These are phyloP conservation scores for Congeria kusceri DNA, from an alignment of 2,888 invertebrate genomes.

Conservation along the genomic window DNA sequence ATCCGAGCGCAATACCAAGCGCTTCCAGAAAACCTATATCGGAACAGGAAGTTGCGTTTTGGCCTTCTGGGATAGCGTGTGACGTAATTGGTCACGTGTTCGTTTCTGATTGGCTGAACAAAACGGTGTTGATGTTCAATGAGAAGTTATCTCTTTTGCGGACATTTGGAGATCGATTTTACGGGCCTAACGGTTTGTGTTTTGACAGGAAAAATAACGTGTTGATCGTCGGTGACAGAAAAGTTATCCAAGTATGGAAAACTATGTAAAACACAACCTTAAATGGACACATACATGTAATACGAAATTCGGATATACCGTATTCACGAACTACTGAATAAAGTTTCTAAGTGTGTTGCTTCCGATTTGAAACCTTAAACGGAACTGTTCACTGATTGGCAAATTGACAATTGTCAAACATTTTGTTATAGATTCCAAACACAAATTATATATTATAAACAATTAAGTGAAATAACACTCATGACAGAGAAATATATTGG, in stretches of 20 bases:
- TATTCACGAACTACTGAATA: too few relatives aligned
- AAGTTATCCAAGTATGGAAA: not conserved
- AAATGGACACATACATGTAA: too few relatives aligned
- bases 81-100: slow-evolving; percentile 3
- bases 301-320: too few relatives aligned
- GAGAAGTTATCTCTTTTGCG: not conserved
- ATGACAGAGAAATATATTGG: too few relatives aligned
- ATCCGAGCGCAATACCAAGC: not conserved
- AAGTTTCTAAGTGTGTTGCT: too few relatives aligned
- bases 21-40: not conserved
- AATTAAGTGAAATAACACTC: too few relatives aligned
- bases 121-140: slow-evolving; percentile 1
- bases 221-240: not conserved
- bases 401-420: too few relatives aligned
- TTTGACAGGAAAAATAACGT: not conserved
- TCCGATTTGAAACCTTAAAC: too few relatives aligned
- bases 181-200: not conserved
- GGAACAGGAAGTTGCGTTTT: not conserved
- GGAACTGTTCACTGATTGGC: too few relatives aligned
- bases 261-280: not conserved
- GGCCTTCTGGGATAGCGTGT: slow-evolving; percentile 8
- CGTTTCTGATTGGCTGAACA: slow-evolving; percentile 10
- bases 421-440: too few relatives aligned
- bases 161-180: not conserved
- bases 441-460: too few relatives aligned